A percentile compares a stretch with the other conserved stretches of the same genome.
Conservation (phyloP, 2,797 vertebrate species). For the Decapterus maruadsi region DNA sequence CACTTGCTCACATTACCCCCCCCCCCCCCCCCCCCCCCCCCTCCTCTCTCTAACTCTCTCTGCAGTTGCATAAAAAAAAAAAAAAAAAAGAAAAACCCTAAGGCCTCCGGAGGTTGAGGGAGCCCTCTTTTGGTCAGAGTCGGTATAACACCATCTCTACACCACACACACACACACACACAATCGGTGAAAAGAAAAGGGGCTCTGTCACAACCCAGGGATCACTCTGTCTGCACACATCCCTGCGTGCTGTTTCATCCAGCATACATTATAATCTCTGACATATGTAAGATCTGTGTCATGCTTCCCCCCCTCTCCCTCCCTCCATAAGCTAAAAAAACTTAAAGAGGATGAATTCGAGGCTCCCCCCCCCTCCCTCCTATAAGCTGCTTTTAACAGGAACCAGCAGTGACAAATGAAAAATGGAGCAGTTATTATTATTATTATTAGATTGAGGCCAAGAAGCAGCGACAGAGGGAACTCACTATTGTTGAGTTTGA, state of each 20-base stretch:
- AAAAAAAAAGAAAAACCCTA: background rate
- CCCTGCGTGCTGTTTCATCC: constrained; percentile 42
- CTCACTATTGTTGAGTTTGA: background rate
- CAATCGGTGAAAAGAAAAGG: constrained; percentile 13
- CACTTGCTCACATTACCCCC: constrained; percentile 13
- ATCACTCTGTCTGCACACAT: constrained; percentile 11
- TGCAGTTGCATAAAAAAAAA: constrained; percentile 15
- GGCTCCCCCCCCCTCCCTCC: background rate
- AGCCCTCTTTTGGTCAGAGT: constrained; percentile 88
- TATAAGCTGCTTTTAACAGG: constrained; percentile 54
- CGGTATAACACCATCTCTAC: constrained; percentile 50
- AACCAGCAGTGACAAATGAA: constrained; percentile 44
- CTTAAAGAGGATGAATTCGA: constrained; percentile 54
- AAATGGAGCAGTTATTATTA: constrained; percentile 59
- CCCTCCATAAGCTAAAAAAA: constrained; percentile 45
- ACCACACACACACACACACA: background rate
- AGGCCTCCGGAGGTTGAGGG: constrained; percentile 80
- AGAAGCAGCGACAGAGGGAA: constrained; percentile 26
- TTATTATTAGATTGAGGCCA: constrained; percentile 59
- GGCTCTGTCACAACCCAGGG: constrained; percentile 20
- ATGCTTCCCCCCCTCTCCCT: constrained; percentile 9
- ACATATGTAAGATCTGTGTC: constrained; percentile 54
- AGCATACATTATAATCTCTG: constrained; percentile 48
- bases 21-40: background rate
- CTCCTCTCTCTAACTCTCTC: background rate